Percentiles rank a stretch among this genome's conserved stretches.
Conservation (phyloP, 1,140 invertebrate species). For the Drosophila insularis region DNA sequence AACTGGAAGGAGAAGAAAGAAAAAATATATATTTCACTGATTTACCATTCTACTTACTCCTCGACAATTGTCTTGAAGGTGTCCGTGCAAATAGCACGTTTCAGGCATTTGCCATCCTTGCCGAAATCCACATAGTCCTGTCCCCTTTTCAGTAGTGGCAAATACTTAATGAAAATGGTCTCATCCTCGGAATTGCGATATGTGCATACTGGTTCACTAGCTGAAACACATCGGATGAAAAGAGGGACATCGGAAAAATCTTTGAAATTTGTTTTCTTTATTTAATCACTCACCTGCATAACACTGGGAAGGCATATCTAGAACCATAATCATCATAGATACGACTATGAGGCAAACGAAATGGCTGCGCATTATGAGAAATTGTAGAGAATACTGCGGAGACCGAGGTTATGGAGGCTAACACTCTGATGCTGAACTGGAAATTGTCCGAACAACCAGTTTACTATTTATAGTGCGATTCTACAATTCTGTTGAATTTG, state of each 20-base stretch:
- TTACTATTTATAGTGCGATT: slow-evolving; percentile 64
- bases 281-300: slow-evolving; percentile 38
- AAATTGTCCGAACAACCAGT: slow-evolving; percentile 37
- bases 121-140: slow-evolving; percentile 79
- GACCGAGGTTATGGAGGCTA: background rate
- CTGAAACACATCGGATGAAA: slow-evolving; percentile 16
- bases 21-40: background rate
- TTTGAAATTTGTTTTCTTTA: background rate
- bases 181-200: slow-evolving; percentile 72
- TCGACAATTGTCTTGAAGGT: slow-evolving; percentile 70
- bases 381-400: slow-evolving; percentile 3
- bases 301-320: slow-evolving; percentile 3
- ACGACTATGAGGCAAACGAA: slow-evolving; percentile 14
- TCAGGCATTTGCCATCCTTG: slow-evolving; percentile 69
- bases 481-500: slow-evolving; percentile 3
- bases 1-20: slow-evolving; percentile 41
- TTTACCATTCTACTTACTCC: slow-evolving; percentile 54
- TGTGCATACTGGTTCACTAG: slow-evolving; percentile 63
- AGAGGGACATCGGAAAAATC: background rate
- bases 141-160: slow-evolving; percentile 61
- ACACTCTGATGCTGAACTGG: slow-evolving; percentile 35
- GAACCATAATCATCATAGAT: slow-evolving; percentile 14
- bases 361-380: slow-evolving; percentile 42
- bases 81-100: slow-evolving; percentile 68
- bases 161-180: slow-evolving; percentile 72